These are phyloP conservation scores for Ginglymostoma cirratum DNA, from an alignment of 2,113 vertebrate genomes.

Conservation along the genomic window DNA sequence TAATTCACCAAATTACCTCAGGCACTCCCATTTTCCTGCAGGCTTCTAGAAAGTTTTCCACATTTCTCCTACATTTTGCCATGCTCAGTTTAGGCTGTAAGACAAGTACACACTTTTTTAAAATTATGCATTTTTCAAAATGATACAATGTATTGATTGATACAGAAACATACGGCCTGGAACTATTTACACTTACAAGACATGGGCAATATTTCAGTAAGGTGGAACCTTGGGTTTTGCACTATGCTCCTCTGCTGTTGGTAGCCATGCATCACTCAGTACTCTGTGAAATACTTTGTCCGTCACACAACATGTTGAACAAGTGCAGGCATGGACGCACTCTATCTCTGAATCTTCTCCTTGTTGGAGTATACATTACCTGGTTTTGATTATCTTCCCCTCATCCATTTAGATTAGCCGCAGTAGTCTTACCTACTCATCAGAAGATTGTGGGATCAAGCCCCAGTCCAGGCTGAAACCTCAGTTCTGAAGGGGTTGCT, in stretches of 20 bases:
- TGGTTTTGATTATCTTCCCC: neutral
- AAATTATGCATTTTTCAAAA: neutral
- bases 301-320: neutral
- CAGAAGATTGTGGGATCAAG: neutral
- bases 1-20: conserved; percentile 63
- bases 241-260: neutral
- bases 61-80: conserved; percentile 94
- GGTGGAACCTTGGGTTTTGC: neutral
- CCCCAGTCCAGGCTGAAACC: neutral
- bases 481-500: neutral
- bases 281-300: neutral
- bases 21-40: conserved; percentile 87
- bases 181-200: neutral
- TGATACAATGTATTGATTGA: neutral
- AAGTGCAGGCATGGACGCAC: neutral
- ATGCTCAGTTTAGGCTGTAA: conserved; percentile 91
- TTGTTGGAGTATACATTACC: neutral
- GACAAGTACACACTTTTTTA: neutral
- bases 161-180: neutral
- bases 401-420: neutral
- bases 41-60: conserved; percentile 93
- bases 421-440: no score
- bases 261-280: neutral
- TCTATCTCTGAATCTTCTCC: neutral
- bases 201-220: neutral